Conservation (phyloP, 2,113 vertebrate species). For the Chaetorhynchus papuensis region DNA sequence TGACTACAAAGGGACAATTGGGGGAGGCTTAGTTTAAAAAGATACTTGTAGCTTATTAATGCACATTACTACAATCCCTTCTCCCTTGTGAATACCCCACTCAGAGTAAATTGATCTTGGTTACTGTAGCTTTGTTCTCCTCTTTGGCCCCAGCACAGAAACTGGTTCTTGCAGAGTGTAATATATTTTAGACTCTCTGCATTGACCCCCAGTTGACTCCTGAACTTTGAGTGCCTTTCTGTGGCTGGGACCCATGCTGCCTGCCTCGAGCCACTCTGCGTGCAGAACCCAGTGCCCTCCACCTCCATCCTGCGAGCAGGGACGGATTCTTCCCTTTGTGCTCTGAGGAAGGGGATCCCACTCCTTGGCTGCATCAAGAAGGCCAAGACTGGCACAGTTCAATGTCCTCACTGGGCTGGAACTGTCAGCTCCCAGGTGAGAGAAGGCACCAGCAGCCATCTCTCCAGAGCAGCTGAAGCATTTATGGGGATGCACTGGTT, state of each 20-base stretch:
- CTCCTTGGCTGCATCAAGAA: background rate
- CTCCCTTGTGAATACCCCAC: background rate
- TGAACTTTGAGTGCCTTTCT: background rate
- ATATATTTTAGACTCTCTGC: background rate
- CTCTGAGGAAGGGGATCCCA: background rate
- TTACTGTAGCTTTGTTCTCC: background rate
- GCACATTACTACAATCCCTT: background rate
- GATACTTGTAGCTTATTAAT: background rate
- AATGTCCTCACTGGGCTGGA: background rate
- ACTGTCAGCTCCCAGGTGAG: background rate
- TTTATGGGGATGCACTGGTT: background rate
- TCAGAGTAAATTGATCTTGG: background rate
- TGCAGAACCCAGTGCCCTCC: background rate
- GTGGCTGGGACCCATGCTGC: background rate
- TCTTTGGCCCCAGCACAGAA: background rate
- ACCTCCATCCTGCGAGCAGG: background rate
- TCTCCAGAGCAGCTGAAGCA: background rate
- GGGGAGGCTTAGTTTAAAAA: background rate
- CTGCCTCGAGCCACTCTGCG: background rate
- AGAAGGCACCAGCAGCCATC: background rate
- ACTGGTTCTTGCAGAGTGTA: background rate
- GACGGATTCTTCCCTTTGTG: background rate
- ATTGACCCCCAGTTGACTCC: background rate
- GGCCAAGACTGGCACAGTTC: no score
- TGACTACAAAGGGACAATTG: background rate